Evolutionary conservation across 2,113 vertebrate species (phyloP).

Genomic region (Rhabdomys dilectus): DNA sequence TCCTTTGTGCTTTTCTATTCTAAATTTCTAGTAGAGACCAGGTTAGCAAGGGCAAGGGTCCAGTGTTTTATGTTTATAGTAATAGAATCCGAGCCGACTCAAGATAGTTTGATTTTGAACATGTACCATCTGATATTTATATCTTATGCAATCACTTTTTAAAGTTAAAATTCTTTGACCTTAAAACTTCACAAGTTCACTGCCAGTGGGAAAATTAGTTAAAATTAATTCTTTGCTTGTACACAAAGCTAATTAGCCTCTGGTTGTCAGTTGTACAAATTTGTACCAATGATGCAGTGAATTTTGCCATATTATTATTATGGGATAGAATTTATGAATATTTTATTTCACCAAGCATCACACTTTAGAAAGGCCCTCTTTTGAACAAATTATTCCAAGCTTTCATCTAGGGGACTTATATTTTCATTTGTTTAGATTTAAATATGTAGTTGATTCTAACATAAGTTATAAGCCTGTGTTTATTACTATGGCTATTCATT

Average conservation of each 20-base stretch:
- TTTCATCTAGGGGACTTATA: background rate
- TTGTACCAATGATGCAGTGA: background rate
- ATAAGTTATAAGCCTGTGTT: background rate
- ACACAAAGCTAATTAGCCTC: background rate
- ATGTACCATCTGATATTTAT: background rate
- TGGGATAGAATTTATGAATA: background rate
- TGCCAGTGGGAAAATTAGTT: background rate
- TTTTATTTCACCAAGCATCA: background rate
- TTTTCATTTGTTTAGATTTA: background rate
- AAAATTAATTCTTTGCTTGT: background rate
- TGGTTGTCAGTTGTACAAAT: background rate
- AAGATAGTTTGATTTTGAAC: background rate
- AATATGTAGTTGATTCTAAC: conserved; percentile 18
- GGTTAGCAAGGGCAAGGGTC: background rate
- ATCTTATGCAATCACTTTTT: background rate
- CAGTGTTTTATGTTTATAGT: background rate
- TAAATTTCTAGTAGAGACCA: background rate
- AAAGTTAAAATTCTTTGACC: background rate
- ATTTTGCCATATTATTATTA: background rate
- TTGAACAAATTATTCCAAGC: background rate
- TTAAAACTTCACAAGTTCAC: background rate
- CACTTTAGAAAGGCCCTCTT: background rate
- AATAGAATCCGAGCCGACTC: background rate
- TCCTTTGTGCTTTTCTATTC: background rate
- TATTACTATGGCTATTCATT: background rate